Evolutionary conservation across 2,888 invertebrate genomes (phyloP), one percentile per base, ranked within the genome.

Genomic region (Sphaerophoria rueppellii): DNA sequence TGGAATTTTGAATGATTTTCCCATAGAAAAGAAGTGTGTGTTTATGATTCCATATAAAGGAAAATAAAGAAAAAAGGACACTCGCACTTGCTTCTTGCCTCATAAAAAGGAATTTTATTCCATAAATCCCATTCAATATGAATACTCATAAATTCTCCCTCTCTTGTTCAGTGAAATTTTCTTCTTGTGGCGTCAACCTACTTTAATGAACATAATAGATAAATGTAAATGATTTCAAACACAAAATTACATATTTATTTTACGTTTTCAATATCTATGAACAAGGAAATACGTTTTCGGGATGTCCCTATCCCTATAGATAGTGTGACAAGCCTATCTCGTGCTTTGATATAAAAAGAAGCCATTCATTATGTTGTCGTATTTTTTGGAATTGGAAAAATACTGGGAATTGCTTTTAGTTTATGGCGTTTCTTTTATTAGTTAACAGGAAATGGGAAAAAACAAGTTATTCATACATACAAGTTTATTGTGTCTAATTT

Each of bases 1-100:
- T 67, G 34, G 37, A 57, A 52, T 69, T 76, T 69, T 60, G 55
- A 61, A 72, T 67, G 16, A 37, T 58, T 50, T 75, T 58, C 43
- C 43, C 60, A 60, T 60, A 4, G 40, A 43, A 43, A 6, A 12
- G 12, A 43, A 43, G 60, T 48, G 34, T 46, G 4, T 46, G 46
- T 61, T 61, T 40, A 61, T 61, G 48, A 48, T 63, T 48, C n/a
- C 46, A 61, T 63, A n/a, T 11, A 37, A 37, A n/a, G n/a, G n/a
- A n/a, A n/a, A n/a, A n/a, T n/a, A n/a, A n/a, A n/a, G n/a, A n/a
- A n/a, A 61, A 46, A 48, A 14, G 7, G 16, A n/a, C n/a, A n/a
- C 12, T 37, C 60, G 37, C 32, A 34, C 46, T 43, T 32, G 32
- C 46, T 9, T 12, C 0, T 12, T 6, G 2, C 4, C 35, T 5